Conservation (phyloP, 2,113 vertebrate genomes). For the Oryzias javanicus region DNA sequence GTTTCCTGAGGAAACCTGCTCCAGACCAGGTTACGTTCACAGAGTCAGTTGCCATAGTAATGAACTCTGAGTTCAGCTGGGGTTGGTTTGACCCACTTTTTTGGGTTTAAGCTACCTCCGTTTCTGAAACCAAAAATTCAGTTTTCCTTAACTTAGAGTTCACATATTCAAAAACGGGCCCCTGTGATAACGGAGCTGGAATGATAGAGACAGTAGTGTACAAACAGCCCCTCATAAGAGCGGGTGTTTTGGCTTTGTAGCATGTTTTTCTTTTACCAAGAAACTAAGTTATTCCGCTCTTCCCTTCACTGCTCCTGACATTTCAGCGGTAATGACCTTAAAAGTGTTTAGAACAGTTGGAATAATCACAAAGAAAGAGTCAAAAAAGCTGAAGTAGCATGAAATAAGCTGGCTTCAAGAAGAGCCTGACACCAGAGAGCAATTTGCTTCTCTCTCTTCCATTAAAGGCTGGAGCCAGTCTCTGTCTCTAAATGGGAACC, state of each 20-base stretch:
- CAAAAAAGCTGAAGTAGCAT: slow-evolving; percentile 47
- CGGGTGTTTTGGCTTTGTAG: slow-evolving; percentile 31
- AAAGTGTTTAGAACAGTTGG: slow-evolving; percentile 64
- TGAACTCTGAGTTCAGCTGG: too few species aligned
- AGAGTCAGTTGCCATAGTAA: too few species aligned
- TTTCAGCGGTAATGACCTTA: slow-evolving; percentile 44
- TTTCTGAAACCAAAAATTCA: too few species aligned
- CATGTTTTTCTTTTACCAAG: slow-evolving; percentile 35
- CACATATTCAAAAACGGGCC: too few species aligned
- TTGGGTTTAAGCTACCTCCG: too few species aligned
- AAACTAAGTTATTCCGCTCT: slow-evolving; percentile 23
- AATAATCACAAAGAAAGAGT: slow-evolving; percentile 55
- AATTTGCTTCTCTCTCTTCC: slow-evolving; percentile 66
- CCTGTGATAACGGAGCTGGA: slow-evolving; percentile 16
- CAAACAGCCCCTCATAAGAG: neutral
- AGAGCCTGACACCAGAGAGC: slow-evolving; percentile 65
- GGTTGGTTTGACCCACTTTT: too few species aligned
- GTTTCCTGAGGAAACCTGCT: too few species aligned
- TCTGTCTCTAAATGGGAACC: slow-evolving; percentile 65
- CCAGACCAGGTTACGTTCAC: too few species aligned
- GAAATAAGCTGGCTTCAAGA: slow-evolving; percentile 59
- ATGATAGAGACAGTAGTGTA: neutral
- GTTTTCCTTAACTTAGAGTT: too few species aligned
- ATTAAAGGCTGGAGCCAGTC: slow-evolving; percentile 67
- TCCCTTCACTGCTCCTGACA: slow-evolving; percentile 41